Evolutionary conservation across 2,888 invertebrate genomes (phyloP), one percentile per base, ranked within the genome.

Genomic region (Erpobdella octoculata): DNA sequence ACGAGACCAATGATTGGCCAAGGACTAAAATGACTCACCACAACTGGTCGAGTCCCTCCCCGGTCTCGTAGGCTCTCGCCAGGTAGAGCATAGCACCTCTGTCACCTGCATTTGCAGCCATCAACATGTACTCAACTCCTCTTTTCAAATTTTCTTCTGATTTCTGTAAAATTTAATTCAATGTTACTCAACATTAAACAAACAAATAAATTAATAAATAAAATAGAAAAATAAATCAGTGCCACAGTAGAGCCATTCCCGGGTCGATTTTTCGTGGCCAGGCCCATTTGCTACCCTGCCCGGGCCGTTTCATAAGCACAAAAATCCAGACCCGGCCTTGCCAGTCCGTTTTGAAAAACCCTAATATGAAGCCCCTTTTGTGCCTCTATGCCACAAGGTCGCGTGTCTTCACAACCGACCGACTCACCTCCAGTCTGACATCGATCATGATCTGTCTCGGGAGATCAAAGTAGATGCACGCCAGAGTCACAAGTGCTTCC

Each of bases 91-190:
- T 85, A 2, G 86, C 82, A 35, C 81, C 79, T 48, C 85, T 78
- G 76, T 86, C 86, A 4, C 86, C 86, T 72, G 83, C 82, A 33
- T 84, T 81, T 15, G 86, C 86, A 12, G 86, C 86, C 73, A 79
- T 78, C 62, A 80, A 75, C 85, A 85, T 84, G 74, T 82, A 81
- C 72, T 83, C 81, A 66, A 83, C 72, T 2, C 85, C 85, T 36
- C 78, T 74, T 64, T 82, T 79, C 8, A 75, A 73, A 72, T 83
- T 83, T 70, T 83, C 81, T 12, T 77, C 76, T 35, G 74, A 76
- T 67, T 76, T 72, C 80, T 81, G 74, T 25, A 53, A 25, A 1
- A 53, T 53, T 48, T 48, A 21, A 41, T 12, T 12, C 41, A 41
- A 41, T 41, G 41, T 41, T 41, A 12, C 9, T 41, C 9, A 9